Evolutionary conservation across 2,888 invertebrate species (phyloP).

Genomic region (Macrosiphum euphorbiae): DNA sequence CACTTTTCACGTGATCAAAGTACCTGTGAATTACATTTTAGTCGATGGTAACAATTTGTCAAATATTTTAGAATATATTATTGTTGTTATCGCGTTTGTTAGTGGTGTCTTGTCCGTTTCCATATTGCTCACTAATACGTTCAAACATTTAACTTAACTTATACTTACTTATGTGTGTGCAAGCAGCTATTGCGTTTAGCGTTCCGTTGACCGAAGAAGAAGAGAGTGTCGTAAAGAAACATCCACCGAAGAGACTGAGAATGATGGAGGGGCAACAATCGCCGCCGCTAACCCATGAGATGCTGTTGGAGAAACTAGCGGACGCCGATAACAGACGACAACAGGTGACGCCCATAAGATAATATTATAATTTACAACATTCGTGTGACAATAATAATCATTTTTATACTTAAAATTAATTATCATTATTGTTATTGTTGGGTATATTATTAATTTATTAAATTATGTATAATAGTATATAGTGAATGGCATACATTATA

Average conservation of each 20-base stretch:
- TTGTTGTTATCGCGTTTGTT: neutral
- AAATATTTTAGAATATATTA: neutral
- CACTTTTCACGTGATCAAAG: neutral
- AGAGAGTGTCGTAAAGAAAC: conserved; percentile 73
- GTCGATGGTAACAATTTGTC: neutral
- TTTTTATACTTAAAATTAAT: neutral
- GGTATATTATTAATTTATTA: neutral
- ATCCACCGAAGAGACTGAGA: conserved; percentile 80
- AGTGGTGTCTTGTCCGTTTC: neutral
- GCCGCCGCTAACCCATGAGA: conserved; percentile 74
- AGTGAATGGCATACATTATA: neutral
- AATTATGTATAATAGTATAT: neutral
- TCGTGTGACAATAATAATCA: neutral
- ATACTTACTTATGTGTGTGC: neutral
- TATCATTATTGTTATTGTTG: neutral
- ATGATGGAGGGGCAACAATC: conserved; percentile 77
- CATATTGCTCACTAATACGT: neutral
- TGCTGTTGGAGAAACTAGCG: conserved; percentile 79
- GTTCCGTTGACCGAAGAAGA: conserved; percentile 74
- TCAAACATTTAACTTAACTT: neutral
- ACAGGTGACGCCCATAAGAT: conserved; percentile 70
- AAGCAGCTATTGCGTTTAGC: conserved; percentile 74
- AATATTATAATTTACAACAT: neutral
- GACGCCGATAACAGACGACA: conserved; percentile 80
- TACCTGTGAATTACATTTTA: neutral